Conservation (phyloP, 2,888 invertebrate species). For the Melipona beecheii region DNA sequence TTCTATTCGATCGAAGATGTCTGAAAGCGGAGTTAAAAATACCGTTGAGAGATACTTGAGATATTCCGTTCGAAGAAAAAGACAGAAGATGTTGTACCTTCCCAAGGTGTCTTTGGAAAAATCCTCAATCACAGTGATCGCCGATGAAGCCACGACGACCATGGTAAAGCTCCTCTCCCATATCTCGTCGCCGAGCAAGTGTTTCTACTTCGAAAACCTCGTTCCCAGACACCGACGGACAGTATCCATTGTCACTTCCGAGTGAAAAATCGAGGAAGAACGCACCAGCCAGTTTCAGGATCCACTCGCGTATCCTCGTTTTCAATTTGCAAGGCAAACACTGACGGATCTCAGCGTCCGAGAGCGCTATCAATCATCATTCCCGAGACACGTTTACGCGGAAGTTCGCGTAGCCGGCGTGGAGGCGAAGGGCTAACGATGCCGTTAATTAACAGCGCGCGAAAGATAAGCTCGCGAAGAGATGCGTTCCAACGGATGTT, state of each 20-base stretch:
- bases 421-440: conserved; percentile 4
- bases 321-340: neutral
- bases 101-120: conserved; percentile 81
- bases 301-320: neutral
- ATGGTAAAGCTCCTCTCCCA: conserved; percentile 75
- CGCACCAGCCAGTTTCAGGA: neutral
- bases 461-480: conserved; percentile 26
- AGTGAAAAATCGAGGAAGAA: too few relatives aligned
- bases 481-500: conserved; percentile 37
- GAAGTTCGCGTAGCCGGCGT: neutral
- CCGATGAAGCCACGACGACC: conserved; percentile 80
- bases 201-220: neutral
- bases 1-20: too few relatives aligned
- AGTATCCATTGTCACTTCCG: conserved; percentile 2
- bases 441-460: conserved; percentile 41
- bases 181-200: conserved; percentile 61
- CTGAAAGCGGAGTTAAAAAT: neutral
- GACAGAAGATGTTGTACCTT: conserved; percentile 73
- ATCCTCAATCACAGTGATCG: conserved; percentile 79
- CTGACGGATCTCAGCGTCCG: neutral
- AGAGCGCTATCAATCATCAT: conserved; percentile 1
- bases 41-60: neutral
- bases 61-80: neutral
- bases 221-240: conserved; percentile 14
- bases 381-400: conserved; percentile 9